Evolutionary conservation across 2,797 vertebrate genomes (phyloP).

Genomic region (Acipenser ruthenus): DNA sequence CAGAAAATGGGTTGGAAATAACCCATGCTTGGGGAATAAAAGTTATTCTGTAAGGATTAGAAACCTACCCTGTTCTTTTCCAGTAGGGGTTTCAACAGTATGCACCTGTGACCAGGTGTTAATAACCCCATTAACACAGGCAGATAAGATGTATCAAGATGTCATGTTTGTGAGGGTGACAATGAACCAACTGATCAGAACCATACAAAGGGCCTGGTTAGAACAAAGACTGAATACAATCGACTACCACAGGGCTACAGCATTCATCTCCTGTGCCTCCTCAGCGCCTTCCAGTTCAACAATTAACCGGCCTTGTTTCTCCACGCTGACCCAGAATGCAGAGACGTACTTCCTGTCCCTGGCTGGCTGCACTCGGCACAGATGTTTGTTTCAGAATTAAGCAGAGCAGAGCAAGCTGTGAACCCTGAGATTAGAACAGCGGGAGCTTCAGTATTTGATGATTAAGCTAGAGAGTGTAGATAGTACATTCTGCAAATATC

Average conservation of each 20-base stretch:
- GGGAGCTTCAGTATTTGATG: neutral
- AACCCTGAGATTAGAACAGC: constrained; percentile 14
- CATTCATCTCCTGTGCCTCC: neutral
- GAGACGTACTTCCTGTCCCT: neutral
- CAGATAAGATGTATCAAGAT: too few species aligned
- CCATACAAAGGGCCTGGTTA: neutral
- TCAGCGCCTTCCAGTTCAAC: too few species aligned
- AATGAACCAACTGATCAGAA: neutral
- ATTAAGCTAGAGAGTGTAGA: neutral
- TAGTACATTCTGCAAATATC: neutral
- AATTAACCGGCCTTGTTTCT: neutral
- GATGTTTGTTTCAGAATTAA: constrained; percentile 1
- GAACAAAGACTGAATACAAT: too few species aligned
- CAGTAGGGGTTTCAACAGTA: constrained; percentile 3
- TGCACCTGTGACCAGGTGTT: neutral
- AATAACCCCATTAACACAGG: too few species aligned
- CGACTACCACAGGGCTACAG: too few species aligned
- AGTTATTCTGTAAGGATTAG: constrained; percentile 10
- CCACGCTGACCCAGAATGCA: neutral
- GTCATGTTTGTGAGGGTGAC: neutral
- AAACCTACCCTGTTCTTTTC: constrained; percentile 20
- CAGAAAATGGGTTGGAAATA: neutral
- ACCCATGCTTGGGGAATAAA: neutral
- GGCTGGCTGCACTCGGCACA: neutral
- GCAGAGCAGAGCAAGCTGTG: neutral